Base-by-base conservation (phyloP, 2,888 invertebrate species). In the Oscheius sp. region DNA sequence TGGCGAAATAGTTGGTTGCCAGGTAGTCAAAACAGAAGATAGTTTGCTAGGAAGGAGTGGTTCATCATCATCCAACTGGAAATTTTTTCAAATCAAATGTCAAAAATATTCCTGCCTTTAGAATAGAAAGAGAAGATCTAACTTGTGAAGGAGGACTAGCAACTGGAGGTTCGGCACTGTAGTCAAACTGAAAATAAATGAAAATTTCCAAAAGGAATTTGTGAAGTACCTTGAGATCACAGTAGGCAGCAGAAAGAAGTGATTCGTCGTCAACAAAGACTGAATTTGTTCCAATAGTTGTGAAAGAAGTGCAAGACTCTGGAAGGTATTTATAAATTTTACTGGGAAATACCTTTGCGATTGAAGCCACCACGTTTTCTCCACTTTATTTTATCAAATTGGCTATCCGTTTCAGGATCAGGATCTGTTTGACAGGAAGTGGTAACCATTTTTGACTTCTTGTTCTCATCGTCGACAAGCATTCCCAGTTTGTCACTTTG, bases 161-260 rank as follows among this genome's bases (percentile, higher is more conserved):
- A 2, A 66, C 20, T 17, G 55, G n/a, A 10, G 55, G 55, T 61
- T 70, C 65, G 63, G 72, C 46, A 53, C 39, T 67, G 45, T 73
- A 74, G 65, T 77, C 77, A 25, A 77, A 77, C 50, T 66, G n/a
- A n/a, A n/a, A n/a, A n/a, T n/a, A 25, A 48, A 37, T 27, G 8
- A 34, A 1, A 27, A 8, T 52, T 27, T 25, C 25, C 12, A 27
- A 10, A 27, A 0, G 29, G 6, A 27, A 4, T 3, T 29, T 27
- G n/a, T 52, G n/a, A 15, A 42, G 42, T 64, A 78, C 82, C 58
- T 74, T 77, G 42, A 84, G 45, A 58, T 84, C 84, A 45, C 81
- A 80, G 67, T 83, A 84, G 17, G 82, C 82, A 20, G 72, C 66
- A 10, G 84, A 84, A 66, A 80, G 76, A 15, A 84, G 70, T 2